Evolutionary conservation across 2,888 invertebrate species (phyloP).

Genomic region (Agelastica alni): DNA sequence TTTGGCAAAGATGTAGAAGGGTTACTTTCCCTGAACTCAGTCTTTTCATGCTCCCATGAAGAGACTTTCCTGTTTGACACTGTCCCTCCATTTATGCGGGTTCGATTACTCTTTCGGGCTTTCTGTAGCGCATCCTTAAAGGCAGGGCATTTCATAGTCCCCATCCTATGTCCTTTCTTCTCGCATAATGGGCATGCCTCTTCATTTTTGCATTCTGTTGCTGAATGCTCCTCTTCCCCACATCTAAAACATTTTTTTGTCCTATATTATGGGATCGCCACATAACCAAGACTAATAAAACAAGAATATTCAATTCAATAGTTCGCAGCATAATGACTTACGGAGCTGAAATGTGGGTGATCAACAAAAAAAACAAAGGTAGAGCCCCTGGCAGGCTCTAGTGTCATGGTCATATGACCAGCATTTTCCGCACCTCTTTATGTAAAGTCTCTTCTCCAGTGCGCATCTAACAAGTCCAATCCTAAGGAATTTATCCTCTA

Average conservation of each 20-base stretch:
- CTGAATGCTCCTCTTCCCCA: background rate
- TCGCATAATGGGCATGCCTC: conserved; percentile 6
- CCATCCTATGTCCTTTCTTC: conserved; percentile 2
- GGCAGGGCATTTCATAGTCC: conserved; percentile 1
- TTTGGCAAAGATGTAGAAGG: background rate
- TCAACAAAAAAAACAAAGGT: too few species aligned
- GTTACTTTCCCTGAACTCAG: background rate
- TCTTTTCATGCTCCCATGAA: background rate
- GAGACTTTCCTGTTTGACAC: background rate
- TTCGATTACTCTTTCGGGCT: background rate
- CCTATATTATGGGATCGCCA: too few species aligned
- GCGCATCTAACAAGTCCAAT: conserved; percentile 9
- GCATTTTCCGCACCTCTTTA: conserved; percentile 5
- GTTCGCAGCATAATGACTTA: too few species aligned
- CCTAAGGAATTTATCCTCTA: background rate
- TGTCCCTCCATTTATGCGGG: background rate
- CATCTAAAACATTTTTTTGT: too few species aligned
- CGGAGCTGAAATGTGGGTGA: too few species aligned
- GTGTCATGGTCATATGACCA: conserved; percentile 16
- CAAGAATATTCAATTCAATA: too few species aligned
- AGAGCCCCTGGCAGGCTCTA: too few species aligned
- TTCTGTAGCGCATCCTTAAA: background rate
- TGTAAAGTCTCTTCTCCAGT: conserved; percentile 4
- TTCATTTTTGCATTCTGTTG: conserved; percentile 1
- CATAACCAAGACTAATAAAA: too few species aligned